Evolutionary conservation across 1,140 invertebrate species (phyloP).

Genomic region (Zaprionus nigranus): DNA sequence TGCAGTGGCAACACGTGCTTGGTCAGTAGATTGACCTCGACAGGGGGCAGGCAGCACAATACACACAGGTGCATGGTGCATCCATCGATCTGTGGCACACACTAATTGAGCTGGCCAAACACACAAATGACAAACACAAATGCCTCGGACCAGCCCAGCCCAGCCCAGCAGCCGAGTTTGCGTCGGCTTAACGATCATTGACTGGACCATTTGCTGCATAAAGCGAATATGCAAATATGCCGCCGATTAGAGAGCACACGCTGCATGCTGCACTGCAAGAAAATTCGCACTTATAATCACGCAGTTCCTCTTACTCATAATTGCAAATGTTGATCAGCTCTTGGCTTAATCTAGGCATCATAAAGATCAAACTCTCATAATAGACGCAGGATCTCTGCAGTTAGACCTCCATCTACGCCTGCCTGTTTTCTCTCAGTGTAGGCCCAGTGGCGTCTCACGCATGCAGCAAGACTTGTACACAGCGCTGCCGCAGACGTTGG

Average conservation of each 20-base stretch:
- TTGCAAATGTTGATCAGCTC: too few species aligned
- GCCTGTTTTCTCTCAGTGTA: conserved; percentile 24
- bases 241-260: conserved; percentile 64
- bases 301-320: too few species aligned
- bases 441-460: conserved; percentile 44
- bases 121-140: conserved; percentile 63
- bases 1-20: conserved; percentile 36
- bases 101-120: conserved; percentile 72
- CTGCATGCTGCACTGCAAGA: conserved; percentile 21
- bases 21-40: conserved; percentile 42
- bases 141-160: conserved; percentile 36
- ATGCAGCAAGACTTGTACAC: conserved; percentile 17
- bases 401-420: neutral
- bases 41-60: neutral
- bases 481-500: conserved; percentile 41
- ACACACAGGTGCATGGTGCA: conserved; percentile 54
- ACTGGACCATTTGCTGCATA: conserved; percentile 73
- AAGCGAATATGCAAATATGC: conserved; percentile 79
- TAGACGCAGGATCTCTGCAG: too few species aligned
- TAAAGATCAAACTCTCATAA: too few species aligned
- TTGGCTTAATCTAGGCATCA: too few species aligned
- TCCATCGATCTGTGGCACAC: conserved; percentile 59
- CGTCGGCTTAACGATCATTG: conserved; percentile 79
- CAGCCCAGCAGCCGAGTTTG: conserved; percentile 39
- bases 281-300: neutral